Evolutionary conservation across 2,888 invertebrate species (phyloP).

Genomic region (Piscicola geometra): DNA sequence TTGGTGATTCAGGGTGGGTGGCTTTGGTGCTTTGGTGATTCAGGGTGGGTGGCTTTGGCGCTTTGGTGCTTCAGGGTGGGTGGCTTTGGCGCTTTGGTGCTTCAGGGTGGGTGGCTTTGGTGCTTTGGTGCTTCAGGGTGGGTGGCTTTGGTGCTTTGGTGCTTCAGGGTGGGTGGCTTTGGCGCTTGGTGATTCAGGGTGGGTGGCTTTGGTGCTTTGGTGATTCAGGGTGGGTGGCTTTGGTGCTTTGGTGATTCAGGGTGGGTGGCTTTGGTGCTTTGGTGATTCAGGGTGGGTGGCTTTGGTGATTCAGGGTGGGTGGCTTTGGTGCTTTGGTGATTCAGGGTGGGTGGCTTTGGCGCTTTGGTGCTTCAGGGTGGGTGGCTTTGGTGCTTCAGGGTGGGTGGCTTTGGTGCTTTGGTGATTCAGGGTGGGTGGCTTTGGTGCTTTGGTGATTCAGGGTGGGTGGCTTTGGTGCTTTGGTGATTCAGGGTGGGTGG

Average conservation of each 20-base stretch:
- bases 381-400: conserved; percentile 81
- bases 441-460: conserved; percentile 65
- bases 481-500: conserved; percentile 72
- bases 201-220: conserved; percentile 44
- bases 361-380: too few relatives aligned
- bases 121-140: conserved; percentile 72
- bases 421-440: conserved; percentile 70
- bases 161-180: conserved; percentile 67
- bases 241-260: conserved; percentile 66
- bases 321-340: conserved; percentile 60
- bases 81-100: conserved; percentile 59
- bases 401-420: conserved; percentile 54
- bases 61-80: conserved; percentile 72
- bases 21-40: conserved; percentile 63
- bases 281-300: too few relatives aligned
- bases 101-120: conserved; percentile 64
- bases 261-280: conserved; percentile 58
- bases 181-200: conserved; percentile 70
- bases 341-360: conserved; percentile 63
- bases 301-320: conserved; percentile 75
- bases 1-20: conserved; percentile 71
- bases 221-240: conserved; percentile 70
- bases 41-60: conserved; percentile 61
- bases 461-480: conserved; percentile 58
- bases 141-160: conserved; percentile 54